Evolutionary conservation across 2,797 vertebrate species (phyloP).

Genomic region (Crocidura indochinensis): DNA sequence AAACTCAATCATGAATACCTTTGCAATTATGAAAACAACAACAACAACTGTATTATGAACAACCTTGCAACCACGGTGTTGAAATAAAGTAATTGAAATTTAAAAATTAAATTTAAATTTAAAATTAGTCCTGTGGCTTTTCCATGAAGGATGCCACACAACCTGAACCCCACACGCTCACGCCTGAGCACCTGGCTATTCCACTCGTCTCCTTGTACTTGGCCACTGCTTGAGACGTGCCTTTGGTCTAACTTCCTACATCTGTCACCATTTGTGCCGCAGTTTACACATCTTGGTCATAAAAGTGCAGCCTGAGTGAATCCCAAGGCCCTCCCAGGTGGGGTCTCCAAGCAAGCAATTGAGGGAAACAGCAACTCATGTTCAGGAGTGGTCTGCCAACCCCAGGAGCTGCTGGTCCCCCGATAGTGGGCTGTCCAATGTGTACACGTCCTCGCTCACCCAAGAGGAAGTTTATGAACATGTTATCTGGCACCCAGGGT

Average conservation of each 20-base stretch:
- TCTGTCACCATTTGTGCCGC: not conserved
- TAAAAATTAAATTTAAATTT: not conserved
- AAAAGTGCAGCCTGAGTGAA: slow-evolving; percentile 55
- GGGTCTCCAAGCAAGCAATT: slow-evolving; percentile 54
- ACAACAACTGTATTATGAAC: no score
- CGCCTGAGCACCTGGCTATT: not conserved
- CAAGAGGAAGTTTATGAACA: not conserved
- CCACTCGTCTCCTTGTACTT: slow-evolving; percentile 22
- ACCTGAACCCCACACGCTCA: not conserved
- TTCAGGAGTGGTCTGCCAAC: not conserved
- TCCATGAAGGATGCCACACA: slow-evolving; percentile 23
- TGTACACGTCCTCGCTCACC: slow-evolving; percentile 12
- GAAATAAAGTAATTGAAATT: no score
- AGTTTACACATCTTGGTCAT: slow-evolving; percentile 34
- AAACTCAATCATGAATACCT: no score
- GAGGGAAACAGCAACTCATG: not conserved
- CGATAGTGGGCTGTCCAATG: slow-evolving; percentile 13
- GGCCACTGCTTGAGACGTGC: not conserved
- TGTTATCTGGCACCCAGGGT: not conserved
- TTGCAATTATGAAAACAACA: no score
- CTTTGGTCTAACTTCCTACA: not conserved
- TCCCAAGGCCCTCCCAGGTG: not conserved
- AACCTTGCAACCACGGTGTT: no score
- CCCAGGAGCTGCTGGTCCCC: not conserved
- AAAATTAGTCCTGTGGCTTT: slow-evolving; percentile 78